Evolutionary conservation across 1,140 invertebrate genomes (phyloP).

Genomic region (Epicauta chinensis): DNA sequence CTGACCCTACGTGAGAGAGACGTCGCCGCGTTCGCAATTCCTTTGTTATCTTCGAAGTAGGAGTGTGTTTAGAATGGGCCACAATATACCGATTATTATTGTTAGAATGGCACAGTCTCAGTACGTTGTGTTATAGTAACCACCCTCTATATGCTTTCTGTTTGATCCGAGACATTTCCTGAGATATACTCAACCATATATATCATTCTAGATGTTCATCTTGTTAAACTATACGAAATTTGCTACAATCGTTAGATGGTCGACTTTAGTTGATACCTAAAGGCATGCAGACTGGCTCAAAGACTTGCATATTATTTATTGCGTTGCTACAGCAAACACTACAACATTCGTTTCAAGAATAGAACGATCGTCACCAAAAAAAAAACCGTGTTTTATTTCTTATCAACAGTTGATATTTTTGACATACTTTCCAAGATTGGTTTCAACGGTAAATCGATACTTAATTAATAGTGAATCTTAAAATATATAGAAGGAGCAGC

Average conservation of each 20-base stretch:
- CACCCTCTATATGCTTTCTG: conserved; percentile 45
- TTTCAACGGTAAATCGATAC: conserved; percentile 4
- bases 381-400: conserved; percentile 10
- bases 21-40: conserved; percentile 40
- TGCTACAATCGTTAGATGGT: conserved; percentile 15
- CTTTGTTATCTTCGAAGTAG: conserved; percentile 41
- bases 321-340: conserved; percentile 43
- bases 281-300: conserved; percentile 41
- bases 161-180: conserved; percentile 45
- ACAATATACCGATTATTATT: not conserved
- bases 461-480: conserved; percentile 15
- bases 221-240: conserved; percentile 1
- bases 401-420: too few relatives aligned
- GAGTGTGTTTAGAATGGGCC: conserved; percentile 26
- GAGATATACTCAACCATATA: conserved; percentile 30
- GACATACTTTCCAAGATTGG: not conserved
- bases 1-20: conserved; percentile 33
- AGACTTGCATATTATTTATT: conserved; percentile 46
- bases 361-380: conserved; percentile 11
- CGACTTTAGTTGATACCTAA: conserved; percentile 38
- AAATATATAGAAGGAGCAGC: too few relatives aligned
- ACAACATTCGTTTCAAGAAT: conserved; percentile 2
- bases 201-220: conserved; percentile 13
- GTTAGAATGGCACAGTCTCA: conserved; percentile 27
- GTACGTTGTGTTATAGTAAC: conserved; percentile 36